Conservation (phyloP, 2,797 vertebrate species). For the Prunella strophiata region DNA sequence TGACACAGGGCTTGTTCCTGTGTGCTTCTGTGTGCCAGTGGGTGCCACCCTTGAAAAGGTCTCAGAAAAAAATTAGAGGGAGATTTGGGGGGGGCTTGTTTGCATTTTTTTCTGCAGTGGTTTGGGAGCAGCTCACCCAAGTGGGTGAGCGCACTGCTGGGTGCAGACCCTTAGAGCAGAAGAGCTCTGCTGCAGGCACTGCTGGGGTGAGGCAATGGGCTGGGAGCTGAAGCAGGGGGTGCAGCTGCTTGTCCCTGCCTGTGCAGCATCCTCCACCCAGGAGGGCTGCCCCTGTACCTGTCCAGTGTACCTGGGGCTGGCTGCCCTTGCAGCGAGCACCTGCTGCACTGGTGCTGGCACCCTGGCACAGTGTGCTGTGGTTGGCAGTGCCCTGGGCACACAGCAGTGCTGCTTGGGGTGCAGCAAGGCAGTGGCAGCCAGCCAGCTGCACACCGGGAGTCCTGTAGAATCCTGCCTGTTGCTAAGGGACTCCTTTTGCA, state of each 20-base stretch:
- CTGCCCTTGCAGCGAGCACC: fast-evolving
- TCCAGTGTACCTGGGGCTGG: not conserved
- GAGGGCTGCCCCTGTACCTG: not conserved
- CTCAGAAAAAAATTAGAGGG: not conserved
- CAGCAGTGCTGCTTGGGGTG: not conserved
- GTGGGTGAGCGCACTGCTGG: not conserved
- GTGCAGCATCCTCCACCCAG: not conserved
- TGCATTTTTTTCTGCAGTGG: fast-evolving
- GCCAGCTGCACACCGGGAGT: fast-evolving
- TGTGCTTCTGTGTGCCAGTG: not conserved
- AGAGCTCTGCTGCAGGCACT: not conserved
- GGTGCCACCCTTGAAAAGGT: not conserved
- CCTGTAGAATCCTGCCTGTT: not conserved
- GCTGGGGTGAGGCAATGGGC: not conserved
- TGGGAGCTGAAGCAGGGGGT: not conserved
- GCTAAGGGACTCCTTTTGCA: not conserved
- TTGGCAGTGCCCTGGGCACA: not conserved
- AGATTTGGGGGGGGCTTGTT: not conserved
- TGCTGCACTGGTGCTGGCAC: not conserved
- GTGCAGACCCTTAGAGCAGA: fast-evolving
- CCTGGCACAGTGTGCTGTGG: not conserved
- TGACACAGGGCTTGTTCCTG: not conserved
- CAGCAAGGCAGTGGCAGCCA: not conserved
- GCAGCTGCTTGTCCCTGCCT: not conserved
- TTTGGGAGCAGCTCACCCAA: not conserved